Evolutionary conservation across 1,140 invertebrate genomes (phyloP), one percentile per base, ranked within the genome.

Genomic region (Bombus superbus): DNA sequence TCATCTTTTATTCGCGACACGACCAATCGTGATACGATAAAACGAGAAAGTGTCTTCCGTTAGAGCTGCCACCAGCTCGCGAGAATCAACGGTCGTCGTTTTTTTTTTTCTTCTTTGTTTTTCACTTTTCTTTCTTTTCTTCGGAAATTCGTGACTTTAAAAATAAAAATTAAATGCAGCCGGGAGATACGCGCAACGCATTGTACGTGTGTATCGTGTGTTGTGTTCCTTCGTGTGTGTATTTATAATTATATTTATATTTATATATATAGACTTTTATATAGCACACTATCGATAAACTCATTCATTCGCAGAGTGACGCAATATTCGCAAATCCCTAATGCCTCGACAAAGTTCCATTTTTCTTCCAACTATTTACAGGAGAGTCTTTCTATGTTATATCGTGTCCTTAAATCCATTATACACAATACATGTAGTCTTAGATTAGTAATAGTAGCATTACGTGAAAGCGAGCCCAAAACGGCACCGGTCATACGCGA

Each of bases 391-490:
- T 94, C 88, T 92, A 90, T 94, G 92, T 93, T 93, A 93, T 94
- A 93, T 95, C 93, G 93, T 94, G 92, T 94, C 91, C 92, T 94
- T 94, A 94, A 93, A 94, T 62, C 93, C 91, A 92, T 94, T 95
- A 94, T 95, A 94, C 94, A 94, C 93, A 95, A 92, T 94, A 95
- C 93, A 91, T 89, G 94, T 94, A 94, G 93, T 94, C 94, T 95
- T 95, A 94, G 88, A 90, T 88, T 88, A 90, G 75, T 86, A 90
- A 90, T 90, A 90, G 86, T 90, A 80, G 62, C 75, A 79, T 90
- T 66, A 86, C 82, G 89, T 62, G 82, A 90, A 90, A 90, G 89
- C 88, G 86, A 90, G 88, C 80, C 79, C 89, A 83, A 47, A 88
- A 74, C 81, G 88, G 88, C 78, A 82, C 66, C 69, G 44, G 69